Evolutionary conservation across 2,113 vertebrate genomes (phyloP), one percentile per base, ranked within the genome.

Genomic region (Sturnus vulgaris): DNA sequence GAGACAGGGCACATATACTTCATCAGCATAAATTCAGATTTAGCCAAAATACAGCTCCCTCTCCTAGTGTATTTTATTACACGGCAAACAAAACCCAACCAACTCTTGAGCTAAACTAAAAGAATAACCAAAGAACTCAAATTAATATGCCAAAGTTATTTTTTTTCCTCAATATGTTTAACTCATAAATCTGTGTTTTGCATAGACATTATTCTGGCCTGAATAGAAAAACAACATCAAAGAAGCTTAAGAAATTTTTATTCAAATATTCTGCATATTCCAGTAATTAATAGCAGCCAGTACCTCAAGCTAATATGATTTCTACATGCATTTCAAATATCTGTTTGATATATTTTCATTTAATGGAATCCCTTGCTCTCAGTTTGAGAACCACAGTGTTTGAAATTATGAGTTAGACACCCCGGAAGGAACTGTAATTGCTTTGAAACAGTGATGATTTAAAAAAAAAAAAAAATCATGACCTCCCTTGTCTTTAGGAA

Each of bases 221-320:
- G 69, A 61, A 80, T 92, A 82, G 27, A 77, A 91, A 92, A 93
- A 35, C 28, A 82, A 24, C 50, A 66, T 90, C 82, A 92, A 95
- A 96, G 79, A 42, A 33, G 30, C 56, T 90, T 76, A 12, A 65
- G 66, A 68, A 50, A 40, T 61, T 77, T 23, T 86, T 83, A 66
- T 46, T 93, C 64, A 68, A 44, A 82, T 86, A 83, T 39, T 76
- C 42, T 50, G 24, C 40, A 14, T 79, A 42, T 25, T 40, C 11
- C 42, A 61, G 69, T 79, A 88, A 89, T 90, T 78, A 64, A 79
- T 0, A 82, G 39, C 90, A 83, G 86, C 28, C 50, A 31, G 33
- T 44, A 39, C 39, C 46, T 30, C 50, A 35, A 80, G 35, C 63
- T 80, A 42, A 31, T 72, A 47, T 42, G n/a, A 56, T 27, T 94